These are phyloP conservation scores for Sphenodon punctatus DNA, from an alignment of 2,797 vertebrate species.

Conservation along the genomic window DNA sequence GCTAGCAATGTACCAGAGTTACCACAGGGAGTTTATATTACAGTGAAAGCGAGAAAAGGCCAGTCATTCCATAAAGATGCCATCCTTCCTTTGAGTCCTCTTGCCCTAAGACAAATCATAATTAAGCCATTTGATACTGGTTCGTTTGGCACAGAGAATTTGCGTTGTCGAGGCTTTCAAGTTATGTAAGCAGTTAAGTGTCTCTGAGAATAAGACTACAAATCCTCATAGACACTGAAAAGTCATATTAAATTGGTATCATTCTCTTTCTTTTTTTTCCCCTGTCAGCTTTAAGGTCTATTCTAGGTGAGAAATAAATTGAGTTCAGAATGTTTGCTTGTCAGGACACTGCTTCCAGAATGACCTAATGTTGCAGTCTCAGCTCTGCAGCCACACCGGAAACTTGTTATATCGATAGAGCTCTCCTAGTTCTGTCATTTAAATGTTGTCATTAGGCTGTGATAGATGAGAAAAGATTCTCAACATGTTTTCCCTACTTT, in stretches of 20 bases:
- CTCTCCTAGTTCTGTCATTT: constrained; percentile 54
- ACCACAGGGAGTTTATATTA: background rate
- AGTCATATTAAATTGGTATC: constrained; percentile 8
- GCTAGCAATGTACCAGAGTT: background rate
- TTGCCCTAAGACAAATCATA: background rate
- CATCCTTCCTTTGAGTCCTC: background rate
- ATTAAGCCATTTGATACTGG: background rate
- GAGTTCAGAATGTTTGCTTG: constrained; percentile 57
- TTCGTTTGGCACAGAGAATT: constrained; percentile 2
- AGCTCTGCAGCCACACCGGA: constrained; percentile 10
- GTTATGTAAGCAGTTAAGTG: background rate
- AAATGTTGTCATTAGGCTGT: constrained; percentile 44
- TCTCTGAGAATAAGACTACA: constrained; percentile 4
- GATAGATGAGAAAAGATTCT: constrained; percentile 34
- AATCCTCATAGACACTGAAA: constrained; percentile 1
- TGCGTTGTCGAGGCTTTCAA: constrained; percentile 16
- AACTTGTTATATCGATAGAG: constrained; percentile 15
- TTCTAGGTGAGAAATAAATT: constrained; percentile 66
- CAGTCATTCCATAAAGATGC: background rate
- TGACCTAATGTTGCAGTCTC: constrained; percentile 52
- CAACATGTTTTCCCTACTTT: background rate
- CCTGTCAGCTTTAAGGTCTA: constrained; percentile 47
- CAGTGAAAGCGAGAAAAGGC: background rate
- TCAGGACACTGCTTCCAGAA: constrained; percentile 59
- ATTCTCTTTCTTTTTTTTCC: constrained; percentile 19